Base-by-base conservation (phyloP, 2,797 vertebrate species). In the Chelonia mydas region DNA sequence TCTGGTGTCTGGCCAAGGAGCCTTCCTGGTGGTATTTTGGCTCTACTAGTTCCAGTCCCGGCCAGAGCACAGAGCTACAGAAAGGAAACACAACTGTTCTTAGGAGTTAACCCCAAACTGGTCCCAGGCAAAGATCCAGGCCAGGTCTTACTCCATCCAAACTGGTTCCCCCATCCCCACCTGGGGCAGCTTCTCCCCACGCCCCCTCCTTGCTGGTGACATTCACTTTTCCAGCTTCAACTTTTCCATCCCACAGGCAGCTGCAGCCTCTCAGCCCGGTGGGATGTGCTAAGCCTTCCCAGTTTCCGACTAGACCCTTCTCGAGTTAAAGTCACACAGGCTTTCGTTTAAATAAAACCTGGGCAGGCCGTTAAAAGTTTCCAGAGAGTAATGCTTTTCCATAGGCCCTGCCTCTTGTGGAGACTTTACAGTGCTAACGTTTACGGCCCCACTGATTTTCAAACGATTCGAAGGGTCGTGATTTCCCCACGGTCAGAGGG, bases 131-230 rank as follows among this genome's bases (percentile, higher is more conserved):
- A 59, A 76, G 65, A 76, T 33, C 54, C 57, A n/a, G 23, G 55
- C 72, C 41, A 53, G 5, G 11, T 74, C 31, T 82, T 82, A 41
- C 94, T 81, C 89, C 96, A 97, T 97, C 97, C 97, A 97, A 96
- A 97, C 97, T 97, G 93, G 96, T 96, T 90, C 97, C 97, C 98
- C 97, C 97, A 97, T 45, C 27, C n/a, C 68, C 21, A 68, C 28
- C 25, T 51, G n/a, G 13, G 7, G 6, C 31, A 55, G 80, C 87
- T 57, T 16, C 53, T 19, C 53, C 6, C 6, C 51, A 51, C 16
- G 11, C 28, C 12, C 57, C 12, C 12, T 3, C 2, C 17, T 5
- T 49, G 31, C 59, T 61, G 31, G 31, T 61, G 31, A 68, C 33
- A n/a, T 68, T 68, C 16, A n/a, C 61, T 21, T 68, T 68, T 55